Evolutionary conservation across 2,797 vertebrate genomes (phyloP), one percentile per base, ranked within the genome.

Genomic region (Premnoplex brunnescens): DNA sequence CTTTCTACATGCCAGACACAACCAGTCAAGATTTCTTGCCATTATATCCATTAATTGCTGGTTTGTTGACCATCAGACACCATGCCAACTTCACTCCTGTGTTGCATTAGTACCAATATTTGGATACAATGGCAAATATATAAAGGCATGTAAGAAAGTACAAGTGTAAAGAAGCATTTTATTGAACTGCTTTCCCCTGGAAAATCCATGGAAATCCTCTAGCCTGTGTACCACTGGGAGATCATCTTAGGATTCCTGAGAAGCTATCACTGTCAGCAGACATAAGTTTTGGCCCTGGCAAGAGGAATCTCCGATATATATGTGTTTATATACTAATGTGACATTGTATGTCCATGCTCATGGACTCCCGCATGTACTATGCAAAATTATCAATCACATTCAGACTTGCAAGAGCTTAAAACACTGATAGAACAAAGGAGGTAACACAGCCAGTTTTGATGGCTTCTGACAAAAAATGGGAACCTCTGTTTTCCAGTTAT

Each of bases 311-410:
- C 44, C 32, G 8, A 2, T 8, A 28, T 2, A 6, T 4, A 12
- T 7, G 16, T 39, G 10, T 52, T 76, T 80, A 13, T 41, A 23
- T 18, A 64, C 44, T 44, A 32, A 8, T 20, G 15, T 48, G 44
- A 26, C 10, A n/a, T 72, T 41, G 23, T 4, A 5, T 4, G 14
- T 23, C 52, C 1, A 0, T 24, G 43, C 14, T 85, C 5, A 44
- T 7, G 20, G 28, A 77, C 6, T 8, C 6, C 62, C 68, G 37
- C 8, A n/a, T 0, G 1, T 11, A 19, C 5, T 13, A 5, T 3
- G 6, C n/a, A 68, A 37, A 78, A 72, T 54, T 21, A 20, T 14
- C 14, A 23, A 2, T n/a, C 49, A 21, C 7, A 18, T 56, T 37
- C 36, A 36, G 17, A 18, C 16, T 66, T 72, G 24, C 13, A 55